Evolutionary conservation across 2,797 vertebrate species (phyloP).

Genomic region (Sebastes baramenuke): DNA sequence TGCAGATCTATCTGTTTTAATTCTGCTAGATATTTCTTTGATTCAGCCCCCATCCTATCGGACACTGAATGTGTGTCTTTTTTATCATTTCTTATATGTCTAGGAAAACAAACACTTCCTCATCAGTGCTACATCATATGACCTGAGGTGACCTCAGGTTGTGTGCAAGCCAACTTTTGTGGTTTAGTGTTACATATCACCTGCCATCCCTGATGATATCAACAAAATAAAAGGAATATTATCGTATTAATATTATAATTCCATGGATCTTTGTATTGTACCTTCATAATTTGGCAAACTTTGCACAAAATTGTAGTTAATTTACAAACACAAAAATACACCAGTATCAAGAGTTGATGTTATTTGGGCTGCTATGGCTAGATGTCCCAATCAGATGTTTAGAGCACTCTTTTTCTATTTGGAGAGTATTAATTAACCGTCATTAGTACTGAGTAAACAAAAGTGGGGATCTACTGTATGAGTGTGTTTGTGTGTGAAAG

Average conservation of each 20-base stretch:
- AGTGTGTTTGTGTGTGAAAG: neutral
- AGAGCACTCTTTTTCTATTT: neutral
- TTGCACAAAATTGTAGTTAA: neutral
- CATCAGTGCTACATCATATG: neutral
- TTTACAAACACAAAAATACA: no score
- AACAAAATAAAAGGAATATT: neutral
- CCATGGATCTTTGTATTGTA: neutral
- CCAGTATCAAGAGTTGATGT: no score
- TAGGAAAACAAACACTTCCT: neutral
- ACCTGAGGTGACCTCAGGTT: conserved; percentile 1
- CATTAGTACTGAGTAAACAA: conserved; percentile 26
- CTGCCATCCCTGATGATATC: neutral
- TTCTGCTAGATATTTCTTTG: neutral
- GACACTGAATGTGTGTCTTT: no score
- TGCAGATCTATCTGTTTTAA: neutral
- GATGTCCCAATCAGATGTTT: neutral
- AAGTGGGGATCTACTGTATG: neutral
- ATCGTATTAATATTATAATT: neutral
- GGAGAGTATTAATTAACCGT: neutral
- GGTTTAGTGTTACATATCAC: neutral
- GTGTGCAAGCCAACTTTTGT: neutral
- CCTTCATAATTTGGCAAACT: neutral
- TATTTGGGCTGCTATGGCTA: neutral
- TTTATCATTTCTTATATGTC: neutral
- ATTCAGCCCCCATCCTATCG: neutral